Evolutionary conservation across 2,797 vertebrate species (phyloP).

Genomic region (Geotrypetes seraphini): DNA sequence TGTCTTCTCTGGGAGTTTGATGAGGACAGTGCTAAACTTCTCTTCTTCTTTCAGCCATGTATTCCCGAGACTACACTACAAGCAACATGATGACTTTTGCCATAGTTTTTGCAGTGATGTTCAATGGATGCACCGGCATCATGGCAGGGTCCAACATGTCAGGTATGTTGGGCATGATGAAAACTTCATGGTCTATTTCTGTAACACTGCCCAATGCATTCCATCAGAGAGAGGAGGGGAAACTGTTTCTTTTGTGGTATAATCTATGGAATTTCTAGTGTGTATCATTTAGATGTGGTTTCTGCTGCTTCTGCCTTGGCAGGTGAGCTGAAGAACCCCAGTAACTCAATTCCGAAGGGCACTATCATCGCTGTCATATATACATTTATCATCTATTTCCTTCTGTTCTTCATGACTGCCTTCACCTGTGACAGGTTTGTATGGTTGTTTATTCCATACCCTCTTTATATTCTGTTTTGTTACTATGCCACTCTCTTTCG

Average conservation of each 20-base stretch:
- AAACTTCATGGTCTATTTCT: not conserved
- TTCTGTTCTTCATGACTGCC: constrained; percentile 72
- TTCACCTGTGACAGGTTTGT: constrained; percentile 77
- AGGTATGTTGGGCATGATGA: constrained; percentile 49
- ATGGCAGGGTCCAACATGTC: constrained; percentile 95
- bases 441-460: too few species aligned
- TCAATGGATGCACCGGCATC: constrained; percentile 89
- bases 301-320: not conserved
- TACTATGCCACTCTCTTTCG: too few species aligned
- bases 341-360: constrained; percentile 77
- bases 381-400: constrained; percentile 73
- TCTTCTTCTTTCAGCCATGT: constrained; percentile 50
- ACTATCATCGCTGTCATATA: constrained; percentile 75
- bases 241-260: too few species aligned
- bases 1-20: too few species aligned
- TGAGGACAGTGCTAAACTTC: not conserved
- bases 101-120: constrained; percentile 82
- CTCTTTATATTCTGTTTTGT: too few species aligned
- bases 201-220: too few species aligned
- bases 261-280: too few species aligned
- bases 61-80: constrained; percentile 82
- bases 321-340: constrained; percentile 84
- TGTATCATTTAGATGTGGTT: too few species aligned
- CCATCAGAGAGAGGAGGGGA: too few species aligned
- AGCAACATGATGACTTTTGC: constrained; percentile 75